Percentiles rank a stretch among this genome's conserved stretches.
phyloP scores from a whole-genome alignment of 2,888 invertebrate genomes.

The Hydrotaea diabolus region DNA sequence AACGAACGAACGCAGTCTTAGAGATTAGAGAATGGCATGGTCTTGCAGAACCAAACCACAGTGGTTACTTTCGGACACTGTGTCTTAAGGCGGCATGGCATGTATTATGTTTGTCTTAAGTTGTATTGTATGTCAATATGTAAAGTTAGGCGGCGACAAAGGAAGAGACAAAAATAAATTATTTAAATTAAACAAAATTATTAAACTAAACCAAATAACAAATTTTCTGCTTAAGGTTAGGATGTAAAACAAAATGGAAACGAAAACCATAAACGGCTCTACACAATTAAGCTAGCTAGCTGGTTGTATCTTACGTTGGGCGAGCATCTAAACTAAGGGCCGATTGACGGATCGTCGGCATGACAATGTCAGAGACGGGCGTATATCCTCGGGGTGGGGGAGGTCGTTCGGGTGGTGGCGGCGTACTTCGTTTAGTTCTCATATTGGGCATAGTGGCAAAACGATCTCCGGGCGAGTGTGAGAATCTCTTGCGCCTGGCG shows the following conservation, averaged over 20 bases:
- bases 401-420: conserved; percentile 82
- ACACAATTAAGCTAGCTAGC: conserved; percentile 32
- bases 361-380: conserved; percentile 78
- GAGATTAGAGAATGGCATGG: not conserved
- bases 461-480: conserved; percentile 83
- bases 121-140: not conserved
- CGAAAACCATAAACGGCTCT: conserved; percentile 27
- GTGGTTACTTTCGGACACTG: not conserved
- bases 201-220: conserved; percentile 30
- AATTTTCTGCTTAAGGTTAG: conserved; percentile 49
- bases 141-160: conserved; percentile 8
- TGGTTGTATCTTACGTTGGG: conserved; percentile 69
- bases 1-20: not conserved
- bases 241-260: conserved; percentile 34
- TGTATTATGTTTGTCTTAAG: not conserved
- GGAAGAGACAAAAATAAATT: conserved; percentile 28
- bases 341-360: conserved; percentile 85
- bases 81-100: not conserved
- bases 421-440: conserved; percentile 78
- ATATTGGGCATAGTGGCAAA: conserved; percentile 86
- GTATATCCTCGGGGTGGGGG: conserved; percentile 84
- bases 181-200: conserved; percentile 11
- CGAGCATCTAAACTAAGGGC: conserved; percentile 75
- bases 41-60: conserved; percentile 26
- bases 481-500: conserved; percentile 83